Conservation (phyloP, 2,113 vertebrate genomes). For the Lepus americanus region DNA sequence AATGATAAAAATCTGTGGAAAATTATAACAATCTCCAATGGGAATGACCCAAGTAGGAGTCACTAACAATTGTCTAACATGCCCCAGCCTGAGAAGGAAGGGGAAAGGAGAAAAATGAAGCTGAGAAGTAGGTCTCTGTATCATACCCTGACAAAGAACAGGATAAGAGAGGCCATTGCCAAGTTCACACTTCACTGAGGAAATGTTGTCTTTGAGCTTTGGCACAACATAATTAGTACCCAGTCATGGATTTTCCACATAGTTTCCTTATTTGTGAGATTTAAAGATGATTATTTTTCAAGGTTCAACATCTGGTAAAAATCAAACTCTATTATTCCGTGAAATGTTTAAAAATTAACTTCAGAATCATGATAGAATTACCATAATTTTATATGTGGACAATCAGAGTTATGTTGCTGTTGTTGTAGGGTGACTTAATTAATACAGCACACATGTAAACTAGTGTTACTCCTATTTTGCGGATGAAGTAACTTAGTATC, state of each 20-base stretch:
- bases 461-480: conserved; percentile 31
- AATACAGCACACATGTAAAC: background rate
- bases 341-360: conserved; percentile 25
- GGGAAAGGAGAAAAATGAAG: background rate
- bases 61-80: background rate
- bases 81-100: background rate
- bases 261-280: background rate
- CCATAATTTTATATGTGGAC: background rate
- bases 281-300: background rate
- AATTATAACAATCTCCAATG: background rate
- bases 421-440: background rate
- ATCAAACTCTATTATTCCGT: background rate
- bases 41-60: background rate
- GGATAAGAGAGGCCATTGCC: background rate
- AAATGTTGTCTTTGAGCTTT: background rate
- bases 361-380: background rate
- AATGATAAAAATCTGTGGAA: background rate
- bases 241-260: background rate
- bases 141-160: background rate
- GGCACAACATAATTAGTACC: background rate
- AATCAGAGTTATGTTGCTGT: background rate
- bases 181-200: background rate
- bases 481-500: background rate
- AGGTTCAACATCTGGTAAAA: conserved; percentile 9
- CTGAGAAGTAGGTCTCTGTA: background rate